Evolutionary conservation across 2,888 invertebrate species (phyloP).

Genomic region (Drepana falcataria): DNA sequence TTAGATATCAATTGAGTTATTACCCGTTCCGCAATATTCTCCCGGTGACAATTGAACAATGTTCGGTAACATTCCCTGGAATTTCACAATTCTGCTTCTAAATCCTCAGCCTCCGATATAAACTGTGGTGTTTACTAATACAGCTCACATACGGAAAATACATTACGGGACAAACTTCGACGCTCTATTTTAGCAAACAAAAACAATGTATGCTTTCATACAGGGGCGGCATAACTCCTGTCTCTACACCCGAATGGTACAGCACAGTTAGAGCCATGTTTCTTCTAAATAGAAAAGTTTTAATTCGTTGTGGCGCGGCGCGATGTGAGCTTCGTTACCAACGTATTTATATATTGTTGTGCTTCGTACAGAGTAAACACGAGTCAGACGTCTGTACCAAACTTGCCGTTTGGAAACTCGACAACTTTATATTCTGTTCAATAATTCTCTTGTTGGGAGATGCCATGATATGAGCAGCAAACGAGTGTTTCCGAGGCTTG

Average conservation of each 20-base stretch:
- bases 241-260: conserved; percentile 33
- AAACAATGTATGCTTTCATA: conserved; percentile 43
- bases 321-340: conserved; percentile 7
- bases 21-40: conserved; percentile 21
- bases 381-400: conserved; percentile 18
- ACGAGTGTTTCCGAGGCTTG: conserved; percentile 7
- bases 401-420: conserved; percentile 20
- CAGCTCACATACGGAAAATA: conserved; percentile 28
- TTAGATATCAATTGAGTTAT: too few relatives aligned
- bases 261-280: conserved; percentile 33
- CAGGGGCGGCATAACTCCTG: conserved; percentile 34
- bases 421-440: conserved; percentile 34
- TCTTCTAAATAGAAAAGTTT: conserved; percentile 63
- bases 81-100: conserved; percentile 16
- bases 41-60: conserved; percentile 22
- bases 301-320: conserved; percentile 47
- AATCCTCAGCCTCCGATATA: conserved; percentile 11
- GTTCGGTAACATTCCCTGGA: conserved; percentile 17
- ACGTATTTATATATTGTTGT: conserved; percentile 9
- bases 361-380: conserved; percentile 13
- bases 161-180: conserved; percentile 30
- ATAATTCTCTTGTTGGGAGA: conserved; percentile 26
- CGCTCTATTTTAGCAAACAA: conserved; percentile 38
- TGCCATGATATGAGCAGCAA: conserved; percentile 9
- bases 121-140: conserved; percentile 19